Conservation (phyloP, 2,797 vertebrate genomes). For the Coregonus suidteri region DNA sequence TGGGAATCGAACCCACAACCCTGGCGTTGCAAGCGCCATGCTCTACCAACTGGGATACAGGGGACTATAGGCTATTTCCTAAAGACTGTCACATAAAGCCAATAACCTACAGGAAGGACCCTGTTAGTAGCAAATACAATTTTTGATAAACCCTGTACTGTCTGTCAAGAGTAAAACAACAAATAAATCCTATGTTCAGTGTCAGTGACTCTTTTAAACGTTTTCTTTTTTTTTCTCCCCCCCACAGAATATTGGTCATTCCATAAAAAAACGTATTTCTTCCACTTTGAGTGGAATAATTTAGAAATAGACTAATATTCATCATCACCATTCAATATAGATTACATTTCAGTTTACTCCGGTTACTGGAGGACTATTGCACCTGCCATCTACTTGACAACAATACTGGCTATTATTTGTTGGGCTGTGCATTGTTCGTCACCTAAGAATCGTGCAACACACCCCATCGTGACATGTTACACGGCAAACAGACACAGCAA, state of each 20-base stretch:
- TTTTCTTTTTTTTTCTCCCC: constrained; percentile 47
- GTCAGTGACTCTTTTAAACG: constrained; percentile 30
- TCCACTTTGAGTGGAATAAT: constrained; percentile 42
- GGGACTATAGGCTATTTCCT: no score
- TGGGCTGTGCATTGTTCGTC: neutral
- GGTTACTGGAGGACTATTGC: neutral
- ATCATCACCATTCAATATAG: neutral
- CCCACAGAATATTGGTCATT: neutral
- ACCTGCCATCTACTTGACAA: neutral
- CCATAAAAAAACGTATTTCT: neutral
- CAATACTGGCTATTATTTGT: neutral
- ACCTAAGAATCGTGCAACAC: constrained; percentile 28
- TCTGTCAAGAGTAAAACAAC: neutral
- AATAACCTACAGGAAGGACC: neutral
- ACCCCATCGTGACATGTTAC: constrained; percentile 18
- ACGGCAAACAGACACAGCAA: constrained; percentile 35
- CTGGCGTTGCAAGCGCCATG: no score
- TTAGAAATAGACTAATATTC: constrained; percentile 7
- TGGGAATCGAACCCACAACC: no score
- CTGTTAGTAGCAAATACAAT: no score
- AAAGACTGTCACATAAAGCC: neutral
- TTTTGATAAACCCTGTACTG: neutral
- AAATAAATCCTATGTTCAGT: neutral
- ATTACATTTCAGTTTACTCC: no score
- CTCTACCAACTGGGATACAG: no score